Conservation (phyloP, 2,888 invertebrate species). For the Erpobdella octoculata region DNA sequence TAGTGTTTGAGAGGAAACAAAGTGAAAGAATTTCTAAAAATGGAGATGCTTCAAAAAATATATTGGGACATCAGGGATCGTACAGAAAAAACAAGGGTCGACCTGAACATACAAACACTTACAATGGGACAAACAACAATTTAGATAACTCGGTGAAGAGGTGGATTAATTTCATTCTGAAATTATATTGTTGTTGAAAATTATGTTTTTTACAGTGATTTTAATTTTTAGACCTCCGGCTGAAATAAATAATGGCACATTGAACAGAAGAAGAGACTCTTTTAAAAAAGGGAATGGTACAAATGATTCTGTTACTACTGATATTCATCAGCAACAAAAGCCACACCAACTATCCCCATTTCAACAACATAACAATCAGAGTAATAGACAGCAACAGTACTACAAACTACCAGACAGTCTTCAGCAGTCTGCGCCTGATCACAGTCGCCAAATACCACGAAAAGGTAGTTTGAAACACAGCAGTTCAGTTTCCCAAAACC, state of each 20-base stretch:
- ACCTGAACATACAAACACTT: too few species aligned
- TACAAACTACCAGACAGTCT: not conserved
- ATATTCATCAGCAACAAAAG: not conserved
- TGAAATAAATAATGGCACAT: too few species aligned
- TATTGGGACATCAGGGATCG: not conserved
- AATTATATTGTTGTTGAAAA: too few species aligned
- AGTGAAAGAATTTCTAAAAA: constrained; percentile 71
- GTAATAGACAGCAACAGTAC: not conserved
- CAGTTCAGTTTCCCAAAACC: not conserved
- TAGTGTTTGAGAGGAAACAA: constrained; percentile 89
- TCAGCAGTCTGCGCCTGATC: not conserved
- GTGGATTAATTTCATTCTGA: not conserved
- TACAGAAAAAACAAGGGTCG: too few species aligned
- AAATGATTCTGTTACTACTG: not conserved
- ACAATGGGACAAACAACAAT: not conserved
- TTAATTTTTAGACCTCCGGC: too few species aligned
- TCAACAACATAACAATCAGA: not conserved
- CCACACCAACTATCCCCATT: not conserved
- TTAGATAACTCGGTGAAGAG: not conserved
- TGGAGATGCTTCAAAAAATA: not conserved
- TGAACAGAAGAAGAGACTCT: too few species aligned
- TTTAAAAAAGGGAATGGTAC: too few species aligned
- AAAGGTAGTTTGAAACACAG: not conserved
- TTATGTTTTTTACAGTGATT: too few species aligned
- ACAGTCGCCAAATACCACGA: not conserved